Conservation (phyloP, 2,113 vertebrate species). For the Triplophysa dalaica region DNA sequence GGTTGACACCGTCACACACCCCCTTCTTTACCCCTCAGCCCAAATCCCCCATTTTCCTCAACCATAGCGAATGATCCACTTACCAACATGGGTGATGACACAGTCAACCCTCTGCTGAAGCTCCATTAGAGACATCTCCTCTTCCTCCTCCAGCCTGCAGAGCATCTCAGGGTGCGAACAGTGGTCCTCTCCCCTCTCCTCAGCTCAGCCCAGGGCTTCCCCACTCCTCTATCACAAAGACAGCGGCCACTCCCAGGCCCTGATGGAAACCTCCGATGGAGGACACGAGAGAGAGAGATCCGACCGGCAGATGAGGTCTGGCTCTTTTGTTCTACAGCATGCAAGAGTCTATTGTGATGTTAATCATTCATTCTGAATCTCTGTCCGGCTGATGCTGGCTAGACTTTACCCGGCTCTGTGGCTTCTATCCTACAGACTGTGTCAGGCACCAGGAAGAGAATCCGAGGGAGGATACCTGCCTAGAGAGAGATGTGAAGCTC, state of each 20-base stretch:
- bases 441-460: conserved; percentile 60
- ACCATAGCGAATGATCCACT: conserved; percentile 59
- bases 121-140: conserved; percentile 92
- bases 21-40: not conserved
- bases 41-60: not conserved
- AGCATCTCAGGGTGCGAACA: conserved; percentile 82
- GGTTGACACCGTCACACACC: not conserved
- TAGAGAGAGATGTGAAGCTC: conserved; percentile 65
- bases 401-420: conserved; percentile 27
- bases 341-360: conserved; percentile 16
- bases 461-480: conserved; percentile 74
- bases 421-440: conserved; percentile 49
- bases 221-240: conserved; percentile 69
- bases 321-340: conserved; percentile 5
- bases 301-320: not conserved
- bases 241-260: conserved; percentile 73
- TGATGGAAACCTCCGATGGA: conserved; percentile 55
- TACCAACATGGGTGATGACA: conserved; percentile 93
- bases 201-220: conserved; percentile 49
- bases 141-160: conserved; percentile 87
- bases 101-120: conserved; percentile 85
- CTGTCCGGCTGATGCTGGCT: conserved; percentile 14
- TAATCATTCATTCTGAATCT: conserved; percentile 31
- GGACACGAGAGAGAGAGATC: conserved; percentile 6
- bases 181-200: conserved; percentile 51